phyloP scores from a whole-genome alignment of 2,797 vertebrate genomes.

The Poliocrania exsul region DNA sequence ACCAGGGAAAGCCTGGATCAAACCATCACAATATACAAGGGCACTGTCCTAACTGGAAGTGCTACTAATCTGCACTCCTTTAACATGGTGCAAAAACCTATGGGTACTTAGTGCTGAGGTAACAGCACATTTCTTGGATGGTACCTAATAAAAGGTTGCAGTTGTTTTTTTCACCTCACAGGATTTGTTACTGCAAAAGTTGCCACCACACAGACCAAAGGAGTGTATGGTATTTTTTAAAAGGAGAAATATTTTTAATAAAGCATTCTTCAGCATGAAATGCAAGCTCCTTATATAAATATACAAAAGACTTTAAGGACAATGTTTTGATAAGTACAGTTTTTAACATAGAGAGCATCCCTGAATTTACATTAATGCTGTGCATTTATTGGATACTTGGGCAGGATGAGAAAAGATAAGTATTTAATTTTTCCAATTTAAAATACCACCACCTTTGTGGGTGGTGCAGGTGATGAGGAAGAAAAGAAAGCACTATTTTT shows the following conservation, averaged over 20 bases:
- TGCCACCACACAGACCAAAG: neutral
- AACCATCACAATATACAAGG: neutral
- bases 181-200: neutral
- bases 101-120: rapidly evolving
- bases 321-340: neutral
- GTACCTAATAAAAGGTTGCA: neutral
- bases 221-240: neutral
- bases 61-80: neutral
- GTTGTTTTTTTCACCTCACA: neutral
- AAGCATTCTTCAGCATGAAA: neutral
- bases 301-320: neutral
- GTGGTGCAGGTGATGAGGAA: neutral
- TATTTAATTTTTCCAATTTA: neutral
- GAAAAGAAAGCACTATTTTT: neutral
- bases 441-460: neutral
- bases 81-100: neutral
- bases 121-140: neutral
- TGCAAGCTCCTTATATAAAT: neutral
- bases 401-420: neutral
- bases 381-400: neutral
- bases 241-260: neutral
- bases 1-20: too few species aligned
- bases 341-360: neutral
- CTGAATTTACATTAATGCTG: neutral
- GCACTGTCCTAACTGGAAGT: neutral